phyloP scores from a whole-genome alignment of 2,888 invertebrate genomes.

The Polydrusus pterygomalis region DNA sequence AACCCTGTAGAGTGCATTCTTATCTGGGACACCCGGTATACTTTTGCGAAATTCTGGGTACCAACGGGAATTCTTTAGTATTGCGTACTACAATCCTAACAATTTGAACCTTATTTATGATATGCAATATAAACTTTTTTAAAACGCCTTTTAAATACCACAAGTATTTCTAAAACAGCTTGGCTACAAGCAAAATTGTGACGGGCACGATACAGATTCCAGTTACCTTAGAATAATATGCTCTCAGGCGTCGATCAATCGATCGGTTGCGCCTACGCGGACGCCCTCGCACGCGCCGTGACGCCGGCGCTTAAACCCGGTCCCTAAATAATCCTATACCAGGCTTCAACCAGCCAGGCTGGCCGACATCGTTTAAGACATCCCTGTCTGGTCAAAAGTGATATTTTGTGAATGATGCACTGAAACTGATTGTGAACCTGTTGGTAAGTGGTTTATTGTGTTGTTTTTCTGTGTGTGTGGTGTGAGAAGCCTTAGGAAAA shows the following conservation, averaged over 20 bases:
- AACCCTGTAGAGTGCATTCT: too few species aligned
- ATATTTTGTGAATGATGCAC: constrained; percentile 44
- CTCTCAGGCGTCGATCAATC: constrained; percentile 38
- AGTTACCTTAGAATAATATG: background rate
- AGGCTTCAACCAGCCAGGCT: constrained; percentile 42
- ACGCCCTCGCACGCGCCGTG: constrained; percentile 49
- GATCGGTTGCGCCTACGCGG: constrained; percentile 51
- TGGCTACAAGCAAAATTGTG: too few species aligned
- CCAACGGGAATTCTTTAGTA: too few species aligned
- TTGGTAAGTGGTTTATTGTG: constrained; percentile 34
- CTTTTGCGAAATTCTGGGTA: too few species aligned
- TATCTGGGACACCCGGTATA: too few species aligned
- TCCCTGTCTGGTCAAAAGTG: constrained; percentile 30
- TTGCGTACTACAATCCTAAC: too few species aligned
- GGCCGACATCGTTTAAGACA: constrained; percentile 35
- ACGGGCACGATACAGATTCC: too few species aligned
- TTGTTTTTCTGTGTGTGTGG: background rate
- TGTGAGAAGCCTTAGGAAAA: background rate
- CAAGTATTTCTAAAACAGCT: too few species aligned
- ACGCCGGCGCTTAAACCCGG: constrained; percentile 44
- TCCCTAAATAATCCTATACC: constrained; percentile 41
- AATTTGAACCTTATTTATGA: too few species aligned
- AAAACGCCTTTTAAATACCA: too few species aligned
- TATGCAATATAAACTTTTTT: too few species aligned
- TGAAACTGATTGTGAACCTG: constrained; percentile 15